Percentiles rank a stretch among this genome's conserved stretches.
These are phyloP conservation scores for Drosophila santomea DNA, from an alignment of 1,140 invertebrate genomes.

Conservation along the genomic window DNA sequence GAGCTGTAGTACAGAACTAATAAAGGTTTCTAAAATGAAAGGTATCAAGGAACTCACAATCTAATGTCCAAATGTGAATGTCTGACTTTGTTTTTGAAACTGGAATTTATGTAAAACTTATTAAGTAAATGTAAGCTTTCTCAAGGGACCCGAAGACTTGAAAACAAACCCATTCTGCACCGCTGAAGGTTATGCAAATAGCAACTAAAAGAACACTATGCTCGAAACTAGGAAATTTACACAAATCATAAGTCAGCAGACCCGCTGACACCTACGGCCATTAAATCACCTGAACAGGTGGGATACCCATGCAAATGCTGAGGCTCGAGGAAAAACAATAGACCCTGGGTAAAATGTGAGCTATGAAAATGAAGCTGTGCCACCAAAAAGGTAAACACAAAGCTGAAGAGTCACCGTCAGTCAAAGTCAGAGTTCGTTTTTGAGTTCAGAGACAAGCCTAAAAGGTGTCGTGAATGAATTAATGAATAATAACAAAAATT, in stretches of 20 bases:
- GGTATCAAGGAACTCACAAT: conserved; percentile 2
- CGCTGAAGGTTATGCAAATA: conserved; percentile 67
- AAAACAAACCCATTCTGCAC: conserved; percentile 22
- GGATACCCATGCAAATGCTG: conserved; percentile 41
- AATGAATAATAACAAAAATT: conserved; percentile 66
- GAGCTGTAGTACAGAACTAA: background rate
- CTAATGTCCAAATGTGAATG: conserved; percentile 1
- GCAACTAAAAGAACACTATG: conserved; percentile 47
- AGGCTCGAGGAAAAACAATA: conserved; percentile 45
- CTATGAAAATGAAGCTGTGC: conserved; percentile 22
- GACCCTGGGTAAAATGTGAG: conserved; percentile 23
- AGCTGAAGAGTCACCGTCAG: conserved; percentile 39
- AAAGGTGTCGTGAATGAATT: conserved; percentile 78
- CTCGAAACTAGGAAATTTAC: conserved; percentile 72
- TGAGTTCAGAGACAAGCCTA: conserved; percentile 42
- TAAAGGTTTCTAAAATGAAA: background rate
- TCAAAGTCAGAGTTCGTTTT: conserved; percentile 66
- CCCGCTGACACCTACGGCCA: conserved; percentile 32
- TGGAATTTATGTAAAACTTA: conserved; percentile 22
- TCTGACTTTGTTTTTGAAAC: background rate
- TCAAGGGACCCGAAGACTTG: conserved; percentile 12
- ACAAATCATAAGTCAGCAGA: conserved; percentile 62
- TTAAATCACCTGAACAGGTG: conserved; percentile 26
- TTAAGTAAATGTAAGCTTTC: conserved; percentile 54
- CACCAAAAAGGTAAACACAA: conserved; percentile 39